These are phyloP conservation scores for Rhea americana DNA, from an alignment of 2,113 vertebrate species.

Conservation along the genomic window DNA sequence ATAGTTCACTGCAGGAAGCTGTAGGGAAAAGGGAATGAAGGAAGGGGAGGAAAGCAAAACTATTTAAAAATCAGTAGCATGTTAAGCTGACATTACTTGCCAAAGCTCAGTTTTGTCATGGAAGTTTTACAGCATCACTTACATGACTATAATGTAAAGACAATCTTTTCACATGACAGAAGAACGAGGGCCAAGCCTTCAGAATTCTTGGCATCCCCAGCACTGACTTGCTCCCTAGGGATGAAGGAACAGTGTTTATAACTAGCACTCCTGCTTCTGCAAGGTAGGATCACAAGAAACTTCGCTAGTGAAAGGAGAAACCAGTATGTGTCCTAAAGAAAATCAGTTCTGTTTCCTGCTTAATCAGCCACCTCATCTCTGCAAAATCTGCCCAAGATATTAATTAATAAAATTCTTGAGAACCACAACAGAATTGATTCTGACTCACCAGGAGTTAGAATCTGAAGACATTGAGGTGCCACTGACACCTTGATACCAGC, in stretches of 20 bases:
- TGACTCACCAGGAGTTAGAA: constrained; percentile 47
- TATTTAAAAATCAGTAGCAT: background rate
- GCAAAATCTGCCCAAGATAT: background rate
- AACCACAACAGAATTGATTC: constrained; percentile 36
- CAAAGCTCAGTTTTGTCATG: background rate
- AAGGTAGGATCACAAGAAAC: constrained; percentile 31
- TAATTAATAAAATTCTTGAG: constrained; percentile 7
- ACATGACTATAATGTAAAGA: too few relatives aligned
- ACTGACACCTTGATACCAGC: background rate
- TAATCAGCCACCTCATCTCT: constrained; percentile 16
- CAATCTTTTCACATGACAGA: background rate
- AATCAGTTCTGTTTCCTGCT: constrained; percentile 14
- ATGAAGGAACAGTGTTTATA: constrained; percentile 3
- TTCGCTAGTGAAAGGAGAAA: constrained; percentile 31
- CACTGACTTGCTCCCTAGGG: background rate
- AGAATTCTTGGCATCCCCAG: background rate
- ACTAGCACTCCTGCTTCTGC: constrained; percentile 26
- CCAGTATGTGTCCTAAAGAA: constrained; percentile 4
- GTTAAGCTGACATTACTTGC: background rate
- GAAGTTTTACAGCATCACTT: too few relatives aligned
- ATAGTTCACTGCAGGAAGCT: background rate
- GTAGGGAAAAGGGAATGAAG: background rate
- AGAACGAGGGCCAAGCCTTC: background rate
- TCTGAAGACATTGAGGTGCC: accelerated
- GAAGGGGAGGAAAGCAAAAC: background rate